Conservation (phyloP, 2,113 vertebrate species). For the Podilymbus podiceps region DNA sequence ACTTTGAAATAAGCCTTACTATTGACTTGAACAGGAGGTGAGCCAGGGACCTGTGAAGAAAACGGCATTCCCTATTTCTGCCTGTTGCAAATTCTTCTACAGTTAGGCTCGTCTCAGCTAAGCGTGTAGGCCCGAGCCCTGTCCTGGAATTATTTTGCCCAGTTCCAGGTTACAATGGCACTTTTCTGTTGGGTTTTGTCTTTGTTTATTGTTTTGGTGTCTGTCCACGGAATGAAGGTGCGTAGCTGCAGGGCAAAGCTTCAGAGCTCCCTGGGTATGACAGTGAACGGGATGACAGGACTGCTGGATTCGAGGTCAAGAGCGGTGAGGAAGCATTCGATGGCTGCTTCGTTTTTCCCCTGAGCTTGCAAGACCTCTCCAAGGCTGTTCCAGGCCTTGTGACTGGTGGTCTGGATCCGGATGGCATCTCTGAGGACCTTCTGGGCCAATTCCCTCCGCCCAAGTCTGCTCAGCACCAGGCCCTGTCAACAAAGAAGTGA, state of each 20-base stretch:
- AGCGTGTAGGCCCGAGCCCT: not conserved
- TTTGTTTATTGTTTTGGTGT: not conserved
- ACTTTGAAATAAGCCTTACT: not conserved
- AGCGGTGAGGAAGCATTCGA: conserved; percentile 92
- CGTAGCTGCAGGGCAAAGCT: not conserved
- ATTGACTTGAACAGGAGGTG: not conserved
- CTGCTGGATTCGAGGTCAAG: conserved; percentile 94
- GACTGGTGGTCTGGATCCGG: conserved; percentile 85
- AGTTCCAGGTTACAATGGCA: conserved; percentile 2
- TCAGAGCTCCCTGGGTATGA: conserved; percentile 93
- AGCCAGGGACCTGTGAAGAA: not conserved
- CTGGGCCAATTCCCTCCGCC: conserved; percentile 85
- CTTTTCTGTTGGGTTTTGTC: not conserved
- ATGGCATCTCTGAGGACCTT: conserved; percentile 92
- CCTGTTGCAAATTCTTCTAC: not conserved
- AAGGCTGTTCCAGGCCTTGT: conserved; percentile 90
- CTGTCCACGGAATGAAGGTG: not conserved
- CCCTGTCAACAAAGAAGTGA: conserved; percentile 78
- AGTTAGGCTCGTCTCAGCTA: not conserved
- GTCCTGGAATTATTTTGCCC: not conserved
- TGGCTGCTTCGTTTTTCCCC: conserved; percentile 82
- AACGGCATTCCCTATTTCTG: not conserved
- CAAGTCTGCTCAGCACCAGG: conserved; percentile 83
- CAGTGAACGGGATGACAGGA: conserved; percentile 88
- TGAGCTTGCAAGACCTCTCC: conserved; percentile 90